Base-by-base conservation (phyloP, 2,797 vertebrate species). In the Danionella dracula region DNA sequence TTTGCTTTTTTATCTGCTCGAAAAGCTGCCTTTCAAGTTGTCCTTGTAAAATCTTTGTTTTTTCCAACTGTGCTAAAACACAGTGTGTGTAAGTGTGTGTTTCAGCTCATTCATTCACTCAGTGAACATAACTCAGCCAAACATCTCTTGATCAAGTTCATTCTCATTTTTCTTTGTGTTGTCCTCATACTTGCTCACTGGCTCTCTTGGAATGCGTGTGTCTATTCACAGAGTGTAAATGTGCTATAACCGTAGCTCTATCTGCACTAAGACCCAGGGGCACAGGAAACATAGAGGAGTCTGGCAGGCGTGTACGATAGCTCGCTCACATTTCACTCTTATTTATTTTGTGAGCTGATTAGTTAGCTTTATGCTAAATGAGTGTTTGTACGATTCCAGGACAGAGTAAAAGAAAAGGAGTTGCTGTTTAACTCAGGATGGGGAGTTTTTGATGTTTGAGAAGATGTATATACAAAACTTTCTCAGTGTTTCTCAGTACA, bases 381-480 rank as follows among this genome's bases (percentile, higher is more conserved):
- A 69, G 66, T 38, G 61, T 69, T 74, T 66, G 38, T 71, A 56
- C 61, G 50, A 60, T 63, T 55, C 23, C 68, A 44, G 34, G 65
- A 38, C 15, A 20, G 16, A 44, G 21, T 12, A 31, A 16, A 54
- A 2, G 34, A 15, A 40, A 13, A 56, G 51, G 63, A 79, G 80
- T 80, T 82, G 73, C 75, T 65, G 53, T 66, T 66, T 60, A 58
- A 55, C 56, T 76, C 66, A 51, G 58, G 68, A 71, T 74, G 61
- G 73, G 9, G 2, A 42, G 55, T 45, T 65, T 68, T 58, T n/a
- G 70, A 53, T 56, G 58, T 68, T 60, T 37, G 67, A 76, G 79
- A 78, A 68, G 45, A 13, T 88, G 85, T 90, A 85, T 71, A 89
- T 89, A 88, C 81, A 79, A 78, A 75, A 80, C 81, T 78, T 71